Base-by-base conservation (phyloP, 1,140 invertebrate genomes). In the Melitaea cinxia region DNA sequence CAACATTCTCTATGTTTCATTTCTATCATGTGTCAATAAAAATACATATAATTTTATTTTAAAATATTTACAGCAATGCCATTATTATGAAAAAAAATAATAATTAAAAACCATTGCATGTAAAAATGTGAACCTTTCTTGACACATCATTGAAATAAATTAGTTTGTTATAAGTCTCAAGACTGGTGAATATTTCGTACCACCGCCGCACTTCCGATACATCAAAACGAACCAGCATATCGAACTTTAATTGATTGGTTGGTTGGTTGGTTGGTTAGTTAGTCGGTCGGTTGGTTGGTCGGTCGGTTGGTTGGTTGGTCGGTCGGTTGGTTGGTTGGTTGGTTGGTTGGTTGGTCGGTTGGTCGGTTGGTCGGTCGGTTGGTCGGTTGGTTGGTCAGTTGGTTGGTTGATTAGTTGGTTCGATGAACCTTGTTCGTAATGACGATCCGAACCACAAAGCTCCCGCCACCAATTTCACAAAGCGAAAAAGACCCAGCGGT, bases 381-480 rank as follows among this genome's bases (percentile, higher is more conserved):
- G 6, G 30, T 17, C 0, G 4, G 15, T 15, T 15, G 14, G 15
- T 42, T 6, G 37, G 14, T 42, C 56, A 60, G 45, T 59, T 63
- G 7, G 26, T 9, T 33, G 6, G 30, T 17, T 0, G 4, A n/a
- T 15, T 15, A 6, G 15, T 42, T 6, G 37, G 14, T 42, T 42
- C 15, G 15, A 17, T 58, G 58, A 65, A 65, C 57, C 47, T 55
- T 17, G 70, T 30, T 65, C 47, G 61, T 57, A 19, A 54, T 17
- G 23, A 19, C 60, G 69, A 70, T 71, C 70, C 60, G 54, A 80
- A 78, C 58, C 77, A 67, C 60, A 61, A 60, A 73, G 72, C 68
- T 76, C 80, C 86, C 87, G 77, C 83, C 87, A 89, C 87, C 87
- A 84, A 30, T 21, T 77, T 81, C 55, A 65, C 53, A 85, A n/a